These are phyloP conservation scores for Chironomus tepperi DNA, from an alignment of 1,140 invertebrate species.

Conservation along the genomic window DNA sequence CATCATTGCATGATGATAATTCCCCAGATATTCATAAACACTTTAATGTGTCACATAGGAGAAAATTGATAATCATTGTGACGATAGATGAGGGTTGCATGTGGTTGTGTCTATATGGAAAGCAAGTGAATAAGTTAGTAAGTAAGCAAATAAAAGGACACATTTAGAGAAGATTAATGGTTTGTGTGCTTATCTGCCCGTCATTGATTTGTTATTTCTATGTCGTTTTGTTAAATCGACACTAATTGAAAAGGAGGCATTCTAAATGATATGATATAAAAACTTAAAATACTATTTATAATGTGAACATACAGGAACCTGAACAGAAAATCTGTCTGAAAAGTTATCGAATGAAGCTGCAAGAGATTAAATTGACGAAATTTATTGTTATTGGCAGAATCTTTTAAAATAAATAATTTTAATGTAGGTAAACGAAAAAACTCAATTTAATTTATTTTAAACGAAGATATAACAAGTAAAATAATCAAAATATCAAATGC, in stretches of 20 bases:
- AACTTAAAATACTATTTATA: not conserved
- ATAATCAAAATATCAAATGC: too few relatives aligned
- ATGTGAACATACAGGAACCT: not conserved
- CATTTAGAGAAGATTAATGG: not conserved
- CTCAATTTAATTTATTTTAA: too few relatives aligned
- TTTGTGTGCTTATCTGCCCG: not conserved
- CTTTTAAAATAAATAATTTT: too few relatives aligned
- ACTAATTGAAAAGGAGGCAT: not conserved
- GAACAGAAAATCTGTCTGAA: not conserved
- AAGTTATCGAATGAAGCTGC: not conserved
- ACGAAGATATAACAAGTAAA: too few relatives aligned
- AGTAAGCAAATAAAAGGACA: not conserved
- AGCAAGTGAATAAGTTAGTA: not conserved
- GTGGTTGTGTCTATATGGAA: not conserved
- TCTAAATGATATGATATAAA: not conserved
- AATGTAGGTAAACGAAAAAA: too few relatives aligned
- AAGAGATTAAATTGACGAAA: not conserved
- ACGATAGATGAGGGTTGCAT: not conserved
- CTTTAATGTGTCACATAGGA: conserved; percentile 1
- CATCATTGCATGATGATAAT: not conserved
- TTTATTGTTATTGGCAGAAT: not conserved
- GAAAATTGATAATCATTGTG: not conserved
- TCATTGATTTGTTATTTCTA: not conserved
- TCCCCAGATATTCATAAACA: not conserved
- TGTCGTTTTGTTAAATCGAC: not conserved